These are phyloP conservation scores for Xylocampa areola DNA, from an alignment of 2,888 invertebrate species.

Conservation along the genomic window DNA sequence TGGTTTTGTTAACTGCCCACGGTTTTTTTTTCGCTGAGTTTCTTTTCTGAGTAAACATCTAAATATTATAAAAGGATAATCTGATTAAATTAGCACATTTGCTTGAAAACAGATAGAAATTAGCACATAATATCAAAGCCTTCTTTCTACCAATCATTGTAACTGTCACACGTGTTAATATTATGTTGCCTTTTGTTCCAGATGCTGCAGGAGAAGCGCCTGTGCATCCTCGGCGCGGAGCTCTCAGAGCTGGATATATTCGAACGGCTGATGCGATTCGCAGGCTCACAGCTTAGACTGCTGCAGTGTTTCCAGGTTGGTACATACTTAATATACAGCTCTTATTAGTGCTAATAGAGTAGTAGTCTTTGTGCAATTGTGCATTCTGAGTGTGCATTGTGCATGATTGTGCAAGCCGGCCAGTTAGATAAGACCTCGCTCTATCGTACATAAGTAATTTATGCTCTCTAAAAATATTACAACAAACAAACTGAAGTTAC, in stretches of 20 bases:
- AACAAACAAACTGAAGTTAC: too few relatives aligned
- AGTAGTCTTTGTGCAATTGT: too few relatives aligned
- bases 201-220: conserved; percentile 92
- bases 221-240: conserved; percentile 92
- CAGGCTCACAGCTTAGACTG: conserved; percentile 91
- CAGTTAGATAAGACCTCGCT: too few relatives aligned
- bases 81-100: too few relatives aligned
- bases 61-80: not conserved
- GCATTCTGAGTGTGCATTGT: conserved; percentile 5
- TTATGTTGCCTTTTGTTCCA: conserved; percentile 76
- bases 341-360: not conserved
- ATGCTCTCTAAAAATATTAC: too few relatives aligned
- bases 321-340: not conserved
- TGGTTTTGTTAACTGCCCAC: not conserved
- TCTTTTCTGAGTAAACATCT: not conserved
- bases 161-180: too few relatives aligned
- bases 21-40: too few relatives aligned
- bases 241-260: conserved; percentile 92
- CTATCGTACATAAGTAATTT: too few relatives aligned
- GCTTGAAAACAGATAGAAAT: too few relatives aligned
- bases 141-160: too few relatives aligned
- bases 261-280: conserved; percentile 92
- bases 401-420: too few relatives aligned
- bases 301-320: conserved; percentile 92
- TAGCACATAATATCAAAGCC: too few relatives aligned